Base-by-base conservation (phyloP, 2,888 invertebrate genomes). In the Branchipolynoe longqiensis region DNA sequence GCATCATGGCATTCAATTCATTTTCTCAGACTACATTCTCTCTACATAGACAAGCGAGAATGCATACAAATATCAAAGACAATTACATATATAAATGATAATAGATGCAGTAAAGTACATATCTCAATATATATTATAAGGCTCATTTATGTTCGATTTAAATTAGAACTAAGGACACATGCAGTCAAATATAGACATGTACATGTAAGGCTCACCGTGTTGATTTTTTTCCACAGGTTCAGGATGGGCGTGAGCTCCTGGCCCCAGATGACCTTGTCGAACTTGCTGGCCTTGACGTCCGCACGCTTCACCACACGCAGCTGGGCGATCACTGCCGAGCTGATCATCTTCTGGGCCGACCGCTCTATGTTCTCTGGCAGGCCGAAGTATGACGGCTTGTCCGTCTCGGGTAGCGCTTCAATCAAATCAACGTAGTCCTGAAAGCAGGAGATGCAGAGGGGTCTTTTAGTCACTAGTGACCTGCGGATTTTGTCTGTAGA, bases 291-390 rank as follows among this genome's bases (percentile, higher is more conserved):
- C 85, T 94, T 94, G 83, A 91, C 93, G 85, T 93, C 92, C 0
- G 93, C 92, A 59, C 95, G 90, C 91, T 94, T 94, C 38, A 95
- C 89, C 1, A 94, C 91, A 93, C 95, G 95, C 6, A 97, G 94
- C 86, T 96, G 95, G 0, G 93, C 92, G 81, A 97, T 94, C n/a
- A 96, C 95, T 86, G 93, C 81, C 41, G 90, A 90, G 87, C 95
- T 95, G 2, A 96, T 95, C 85, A 95, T 96, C 88, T 96, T 95
- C 93, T 98, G 97, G 95, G 97, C 97, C 12, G 97, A 96, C 83
- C 96, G 95, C 88, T 97, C 96, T 86, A 98, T 97, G 93, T 98
- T 98, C 83, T 96, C 96, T 0, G 98, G 97, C 78, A 98, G 94
- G 1, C 97, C 97, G 91, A 98, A 96, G 90, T 96, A 95, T 6